Evolutionary conservation across 1,140 invertebrate genomes (phyloP).

Genomic region (Diabrotica undecimpunctata): DNA sequence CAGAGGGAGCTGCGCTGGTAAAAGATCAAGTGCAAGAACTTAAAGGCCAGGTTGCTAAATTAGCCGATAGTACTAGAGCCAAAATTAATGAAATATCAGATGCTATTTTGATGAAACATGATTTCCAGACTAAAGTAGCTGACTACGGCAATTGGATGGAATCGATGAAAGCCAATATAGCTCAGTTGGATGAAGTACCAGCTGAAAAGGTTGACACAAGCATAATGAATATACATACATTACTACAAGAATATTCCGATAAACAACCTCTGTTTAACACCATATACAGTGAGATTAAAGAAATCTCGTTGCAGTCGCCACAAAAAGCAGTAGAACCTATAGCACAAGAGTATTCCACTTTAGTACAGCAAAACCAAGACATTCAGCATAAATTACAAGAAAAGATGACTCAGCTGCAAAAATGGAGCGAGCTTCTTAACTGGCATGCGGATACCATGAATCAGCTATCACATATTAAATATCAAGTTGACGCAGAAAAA

Average conservation of each 20-base stretch:
- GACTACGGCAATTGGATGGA: conserved; percentile 84
- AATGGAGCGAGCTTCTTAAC: conserved; percentile 76
- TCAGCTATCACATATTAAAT: conserved; percentile 74
- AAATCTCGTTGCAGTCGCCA: conserved; percentile 63
- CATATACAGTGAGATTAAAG: conserved; percentile 80
- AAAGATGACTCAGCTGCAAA: conserved; percentile 72
- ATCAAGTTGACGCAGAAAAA: conserved; percentile 69
- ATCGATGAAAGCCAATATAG: conserved; percentile 67
- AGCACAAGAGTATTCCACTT: conserved; percentile 67
- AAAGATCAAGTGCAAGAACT: conserved; percentile 69
- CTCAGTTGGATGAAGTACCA: conserved; percentile 75
- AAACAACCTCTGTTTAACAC: conserved; percentile 68
- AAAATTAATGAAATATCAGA: conserved; percentile 77
- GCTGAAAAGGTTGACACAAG: conserved; percentile 74
- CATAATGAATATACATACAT: conserved; percentile 72
- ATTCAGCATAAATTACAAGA: conserved; percentile 70
- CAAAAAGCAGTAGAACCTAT: conserved; percentile 69
- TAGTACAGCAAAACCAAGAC: conserved; percentile 73
- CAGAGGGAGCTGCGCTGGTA: conserved; percentile 68
- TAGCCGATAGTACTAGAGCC: conserved; percentile 69
- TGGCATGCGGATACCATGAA: conserved; percentile 79
- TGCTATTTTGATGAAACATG: conserved; percentile 73
- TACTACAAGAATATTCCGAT: conserved; percentile 77
- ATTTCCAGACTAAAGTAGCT: conserved; percentile 76
- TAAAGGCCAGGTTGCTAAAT: conserved; percentile 64